These are phyloP conservation scores for Delia radicum DNA, from an alignment of 1,140 invertebrate species.

Conservation along the genomic window DNA sequence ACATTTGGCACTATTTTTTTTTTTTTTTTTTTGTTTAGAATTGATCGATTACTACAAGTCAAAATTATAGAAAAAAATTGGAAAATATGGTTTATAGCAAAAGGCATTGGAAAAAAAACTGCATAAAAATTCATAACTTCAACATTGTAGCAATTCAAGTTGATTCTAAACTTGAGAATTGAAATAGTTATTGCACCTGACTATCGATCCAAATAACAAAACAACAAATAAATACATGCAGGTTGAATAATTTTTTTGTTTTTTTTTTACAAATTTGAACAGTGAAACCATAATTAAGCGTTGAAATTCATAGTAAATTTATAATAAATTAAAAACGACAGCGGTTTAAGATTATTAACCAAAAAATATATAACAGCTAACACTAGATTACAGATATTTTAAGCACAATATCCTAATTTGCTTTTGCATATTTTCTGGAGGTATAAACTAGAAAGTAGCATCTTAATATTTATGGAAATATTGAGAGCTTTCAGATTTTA, in stretches of 20 bases:
- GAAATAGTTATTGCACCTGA: conserved; percentile 3
- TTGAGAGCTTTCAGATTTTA: too few species aligned
- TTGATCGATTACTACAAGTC: conserved; percentile 15
- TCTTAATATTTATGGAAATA: too few species aligned
- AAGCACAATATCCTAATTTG: too few species aligned
- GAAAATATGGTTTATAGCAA: not conserved
- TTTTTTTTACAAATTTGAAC: not conserved
- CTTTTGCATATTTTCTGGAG: too few species aligned
- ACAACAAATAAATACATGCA: not conserved
- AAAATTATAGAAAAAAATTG: not conserved
- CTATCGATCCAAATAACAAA: not conserved
- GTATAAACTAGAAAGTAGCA: too few species aligned
- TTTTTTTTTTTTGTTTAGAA: conserved; percentile 6
- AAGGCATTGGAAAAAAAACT: too few species aligned
- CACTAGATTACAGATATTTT: too few species aligned
- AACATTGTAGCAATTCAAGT: too few species aligned
- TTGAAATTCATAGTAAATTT: conserved; percentile 7
- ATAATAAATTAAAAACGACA: conserved; percentile 15
- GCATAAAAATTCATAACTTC: too few species aligned
- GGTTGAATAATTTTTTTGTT: not conserved
- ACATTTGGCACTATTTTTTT: too few species aligned
- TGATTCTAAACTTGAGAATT: conserved; percentile 7
- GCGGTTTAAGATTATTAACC: too few species aligned
- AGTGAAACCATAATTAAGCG: conserved; percentile 11
- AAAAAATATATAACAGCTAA: too few species aligned